These are phyloP conservation scores for Florisuga fusca DNA, from an alignment of 2,797 vertebrate species.

Conservation along the genomic window DNA sequence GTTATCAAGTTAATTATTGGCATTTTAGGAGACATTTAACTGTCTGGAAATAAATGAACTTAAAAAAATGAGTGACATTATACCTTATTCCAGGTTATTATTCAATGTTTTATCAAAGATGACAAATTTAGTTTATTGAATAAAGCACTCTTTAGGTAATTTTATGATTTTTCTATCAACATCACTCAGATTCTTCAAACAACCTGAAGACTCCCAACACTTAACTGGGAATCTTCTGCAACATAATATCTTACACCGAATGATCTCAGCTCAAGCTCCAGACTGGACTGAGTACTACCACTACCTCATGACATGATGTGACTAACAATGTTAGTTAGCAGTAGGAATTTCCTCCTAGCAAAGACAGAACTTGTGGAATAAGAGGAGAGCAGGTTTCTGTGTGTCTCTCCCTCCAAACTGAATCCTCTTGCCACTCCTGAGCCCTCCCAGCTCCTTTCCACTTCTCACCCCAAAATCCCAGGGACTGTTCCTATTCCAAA, in stretches of 20 bases:
- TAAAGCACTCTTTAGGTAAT: background rate
- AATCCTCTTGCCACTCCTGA: background rate
- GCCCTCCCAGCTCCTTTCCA: background rate
- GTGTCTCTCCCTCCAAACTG: background rate
- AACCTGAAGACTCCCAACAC: background rate
- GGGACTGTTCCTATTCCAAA: background rate
- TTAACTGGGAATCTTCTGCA: background rate
- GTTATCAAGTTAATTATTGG: background rate
- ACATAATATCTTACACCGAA: background rate
- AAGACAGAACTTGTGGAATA: background rate
- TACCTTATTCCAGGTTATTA: background rate
- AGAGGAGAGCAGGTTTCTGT: background rate
- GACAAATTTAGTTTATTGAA: background rate
- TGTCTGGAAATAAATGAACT: background rate
- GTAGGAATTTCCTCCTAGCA: background rate
- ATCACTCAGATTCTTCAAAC: background rate
- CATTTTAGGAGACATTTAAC: background rate
- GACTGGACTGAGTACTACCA: background rate
- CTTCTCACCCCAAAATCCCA: background rate
- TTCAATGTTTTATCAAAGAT: background rate
- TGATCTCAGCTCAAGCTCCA: background rate
- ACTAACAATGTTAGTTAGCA: background rate
- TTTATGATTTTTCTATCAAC: background rate
- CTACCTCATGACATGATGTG: background rate
- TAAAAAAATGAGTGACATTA: background rate